These are phyloP conservation scores for Copsychus sechellarum DNA, from an alignment of 2,113 vertebrate genomes.

Conservation along the genomic window DNA sequence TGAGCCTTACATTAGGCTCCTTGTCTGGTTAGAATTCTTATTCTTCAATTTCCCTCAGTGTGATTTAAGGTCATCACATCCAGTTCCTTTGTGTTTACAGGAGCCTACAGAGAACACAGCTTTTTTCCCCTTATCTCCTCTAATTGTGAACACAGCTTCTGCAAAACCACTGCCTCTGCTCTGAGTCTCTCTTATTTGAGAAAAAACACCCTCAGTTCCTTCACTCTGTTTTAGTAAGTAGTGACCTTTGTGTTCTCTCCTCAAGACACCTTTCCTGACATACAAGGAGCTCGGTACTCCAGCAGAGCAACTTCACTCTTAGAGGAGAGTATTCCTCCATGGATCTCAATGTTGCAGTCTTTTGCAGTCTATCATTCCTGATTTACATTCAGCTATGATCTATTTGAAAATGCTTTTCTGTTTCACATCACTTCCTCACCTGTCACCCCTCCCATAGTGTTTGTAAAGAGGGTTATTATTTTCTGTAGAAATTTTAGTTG, in stretches of 20 bases:
- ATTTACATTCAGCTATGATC: not conserved
- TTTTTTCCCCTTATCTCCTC: not conserved
- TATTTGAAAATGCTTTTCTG: not conserved
- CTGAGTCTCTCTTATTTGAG: not conserved
- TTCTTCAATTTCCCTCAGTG: not conserved
- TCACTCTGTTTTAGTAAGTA: not conserved
- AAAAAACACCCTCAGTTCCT: not conserved
- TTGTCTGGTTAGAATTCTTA: not conserved
- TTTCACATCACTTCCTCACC: not conserved
- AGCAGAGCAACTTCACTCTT: not conserved
- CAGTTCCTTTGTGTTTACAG: not conserved
- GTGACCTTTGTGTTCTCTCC: not conserved
- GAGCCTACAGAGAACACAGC: not conserved
- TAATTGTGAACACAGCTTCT: not conserved
- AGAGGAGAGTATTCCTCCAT: not conserved
- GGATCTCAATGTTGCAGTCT: not conserved
- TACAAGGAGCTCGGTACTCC: fast-evolving
- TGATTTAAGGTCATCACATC: not conserved
- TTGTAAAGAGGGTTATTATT: not conserved
- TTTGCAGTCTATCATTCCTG: not conserved
- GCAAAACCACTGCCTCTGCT: not conserved
- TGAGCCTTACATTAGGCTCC: not conserved
- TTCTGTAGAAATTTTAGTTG: not conserved
- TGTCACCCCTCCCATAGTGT: not conserved
- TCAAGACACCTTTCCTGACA: not conserved